Percentiles rank a stretch among this genome's conserved stretches.
Conservation (phyloP, 2,888 invertebrate genomes). For the Ctenicera cuprea region DNA sequence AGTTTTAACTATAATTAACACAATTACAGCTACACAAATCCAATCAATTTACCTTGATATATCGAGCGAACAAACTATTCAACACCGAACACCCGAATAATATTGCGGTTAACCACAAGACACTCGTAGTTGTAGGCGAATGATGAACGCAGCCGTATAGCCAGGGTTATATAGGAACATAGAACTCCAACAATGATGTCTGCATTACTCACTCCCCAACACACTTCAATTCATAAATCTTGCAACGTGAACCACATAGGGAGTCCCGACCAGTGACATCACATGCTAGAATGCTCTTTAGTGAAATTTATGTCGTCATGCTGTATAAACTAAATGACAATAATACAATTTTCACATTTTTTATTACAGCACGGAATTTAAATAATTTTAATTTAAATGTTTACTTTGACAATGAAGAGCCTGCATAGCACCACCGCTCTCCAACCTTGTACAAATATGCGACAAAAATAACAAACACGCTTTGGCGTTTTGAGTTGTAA, state of each 20-base stretch:
- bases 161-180: constrained; percentile 11
- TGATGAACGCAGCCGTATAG: constrained; percentile 1
- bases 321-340: background rate
- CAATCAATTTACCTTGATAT: constrained; percentile 17
- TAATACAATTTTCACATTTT: background rate
- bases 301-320: background rate
- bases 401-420: too few relatives aligned
- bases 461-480: constrained; percentile 3
- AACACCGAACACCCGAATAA: constrained; percentile 23
- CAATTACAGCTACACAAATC: background rate
- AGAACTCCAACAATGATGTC: constrained; percentile 1
- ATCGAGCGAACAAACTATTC: background rate
- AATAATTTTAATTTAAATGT: too few relatives aligned
- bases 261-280: constrained; percentile 25
- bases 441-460: constrained; percentile 15
- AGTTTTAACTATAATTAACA: background rate
- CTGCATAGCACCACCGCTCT: too few relatives aligned
- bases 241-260: constrained; percentile 17
- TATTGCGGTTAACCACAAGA: constrained; percentile 33
- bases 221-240: constrained; percentile 12
- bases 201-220: constrained; percentile 22
- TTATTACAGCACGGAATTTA: too few relatives aligned
- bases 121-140: constrained; percentile 12
- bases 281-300: background rate
- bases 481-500: background rate